Conservation (phyloP, 2,888 invertebrate species). For the Sinohyriopsis cumingii region DNA sequence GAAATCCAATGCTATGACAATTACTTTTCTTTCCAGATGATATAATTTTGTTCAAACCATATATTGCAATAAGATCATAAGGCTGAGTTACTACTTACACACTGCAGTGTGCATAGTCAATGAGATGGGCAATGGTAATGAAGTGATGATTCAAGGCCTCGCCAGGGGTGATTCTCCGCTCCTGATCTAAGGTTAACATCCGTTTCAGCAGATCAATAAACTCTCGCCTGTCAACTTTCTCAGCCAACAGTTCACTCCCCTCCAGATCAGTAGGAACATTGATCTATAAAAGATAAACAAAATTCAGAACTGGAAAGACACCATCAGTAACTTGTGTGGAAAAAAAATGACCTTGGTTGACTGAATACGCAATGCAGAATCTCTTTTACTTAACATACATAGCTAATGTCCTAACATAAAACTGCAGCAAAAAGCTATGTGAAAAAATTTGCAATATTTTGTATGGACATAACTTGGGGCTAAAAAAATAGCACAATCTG, state of each 20-base stretch:
- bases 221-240: conserved; percentile 96
- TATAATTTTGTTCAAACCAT: too few species aligned
- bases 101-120: conserved; percentile 96
- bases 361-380: too few species aligned
- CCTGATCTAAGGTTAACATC: conserved; percentile 99
- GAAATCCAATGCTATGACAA: too few species aligned
- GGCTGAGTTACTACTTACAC: conserved; percentile 75
- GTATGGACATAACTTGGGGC: too few species aligned
- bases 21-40: too few species aligned
- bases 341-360: too few species aligned
- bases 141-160: conserved; percentile 97
- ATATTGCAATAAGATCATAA: too few species aligned
- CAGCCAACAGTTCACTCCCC: conserved; percentile 95
- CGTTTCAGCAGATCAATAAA: conserved; percentile 97
- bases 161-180: conserved; percentile 94
- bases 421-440: too few species aligned
- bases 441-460: too few species aligned
- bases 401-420: too few species aligned
- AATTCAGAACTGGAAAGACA: neutral
- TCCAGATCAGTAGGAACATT: conserved; percentile 83
- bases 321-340: neutral
- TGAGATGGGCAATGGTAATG: conserved; percentile 90
- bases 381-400: too few species aligned
- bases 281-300: conserved; percentile 53
- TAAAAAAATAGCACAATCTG: too few species aligned